These are phyloP conservation scores for Hydraecia micacea DNA, from an alignment of 2,888 invertebrate genomes.

Conservation along the genomic window DNA sequence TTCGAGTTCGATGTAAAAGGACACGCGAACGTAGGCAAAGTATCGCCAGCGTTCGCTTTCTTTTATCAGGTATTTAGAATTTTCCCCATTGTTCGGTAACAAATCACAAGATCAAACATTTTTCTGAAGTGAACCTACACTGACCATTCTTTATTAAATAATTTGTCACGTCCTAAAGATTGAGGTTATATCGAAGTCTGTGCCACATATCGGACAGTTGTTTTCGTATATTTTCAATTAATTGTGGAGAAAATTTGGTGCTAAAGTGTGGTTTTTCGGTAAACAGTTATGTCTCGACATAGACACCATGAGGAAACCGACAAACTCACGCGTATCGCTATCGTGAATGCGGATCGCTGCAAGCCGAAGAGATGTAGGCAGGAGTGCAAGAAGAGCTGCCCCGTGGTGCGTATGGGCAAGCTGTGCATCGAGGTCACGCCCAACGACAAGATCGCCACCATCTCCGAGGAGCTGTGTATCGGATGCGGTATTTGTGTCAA, in stretches of 20 bases:
- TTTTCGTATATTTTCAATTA: conserved; percentile 64
- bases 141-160: conserved; percentile 53
- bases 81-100: conserved; percentile 49
- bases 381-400: conserved; percentile 99
- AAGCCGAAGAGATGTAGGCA: conserved; percentile 99
- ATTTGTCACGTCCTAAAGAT: conserved; percentile 70
- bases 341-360: conserved; percentile 99
- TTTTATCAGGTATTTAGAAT: conserved; percentile 82
- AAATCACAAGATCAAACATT: conserved; percentile 34
- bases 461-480: conserved; percentile 99
- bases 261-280: conserved; percentile 64
- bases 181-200: conserved; percentile 83
- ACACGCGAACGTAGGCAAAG: conserved; percentile 89
- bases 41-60: conserved; percentile 85
- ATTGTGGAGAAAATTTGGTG: conserved; percentile 53
- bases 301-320: conserved; percentile 95
- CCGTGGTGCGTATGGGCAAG: conserved; percentile 99
- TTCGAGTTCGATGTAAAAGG: conserved; percentile 83
- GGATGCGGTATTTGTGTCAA: conserved; percentile 99
- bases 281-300: conserved; percentile 89
- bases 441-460: conserved; percentile 98
- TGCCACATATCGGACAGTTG: conserved; percentile 83
- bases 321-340: conserved; percentile 98
- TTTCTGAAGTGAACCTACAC: conserved; percentile 41
- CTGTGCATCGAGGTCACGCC: conserved; percentile 99